Evolutionary conservation across 2,888 invertebrate genomes (phyloP), one percentile per base, ranked within the genome.

Genomic region (Tetranychus piercei): DNA sequence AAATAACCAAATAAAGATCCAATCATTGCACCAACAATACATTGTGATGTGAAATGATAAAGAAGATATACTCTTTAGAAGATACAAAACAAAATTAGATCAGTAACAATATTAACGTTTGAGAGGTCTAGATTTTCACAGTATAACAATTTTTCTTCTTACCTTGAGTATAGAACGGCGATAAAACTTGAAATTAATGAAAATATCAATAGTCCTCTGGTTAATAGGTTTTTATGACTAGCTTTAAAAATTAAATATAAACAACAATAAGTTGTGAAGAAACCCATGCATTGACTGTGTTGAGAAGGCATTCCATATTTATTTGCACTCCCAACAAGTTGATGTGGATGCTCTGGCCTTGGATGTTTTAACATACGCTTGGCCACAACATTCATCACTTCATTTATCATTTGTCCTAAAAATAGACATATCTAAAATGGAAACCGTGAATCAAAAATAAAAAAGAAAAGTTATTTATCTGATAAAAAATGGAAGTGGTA

Each of bases 301-400:
- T 75, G 76, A 64, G 76, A 76, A 22, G 76, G 76, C 76, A 76
- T 75, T 6, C 76, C 76, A 67, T 72, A 76, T 15, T 74, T 66
- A 6, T 75, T 75, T 3, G 73, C 44, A 44, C 66, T 73, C 15
- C 67, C 67, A n/a, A 67, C 20, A 22, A 20, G 22, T 3, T 67
- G 67, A n/a, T 67, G 20, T 9, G 67, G 23, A 22, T 67, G 6
- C n/a, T 23, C 67, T 67, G 67, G 67, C 43, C 76, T 44, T 43
- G 20, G 43, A 9, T 75, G 64, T 45, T 71, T 45, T 15, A 73
- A 64, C 15, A 66, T 22, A 11, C 70, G 66, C 18, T 76, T 76
- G 1, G 73, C n/a, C 18, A 73, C 20, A n/a, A 72, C 20, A 74
- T 73, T 73, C 6, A 76, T 23, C 6, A 44, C 18, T 75, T 76